A percentile compares a stretch with the other conserved stretches of the same genome.
These are phyloP conservation scores for Drosophila guanche DNA, from an alignment of 1,140 invertebrate species.

Conservation along the genomic window DNA sequence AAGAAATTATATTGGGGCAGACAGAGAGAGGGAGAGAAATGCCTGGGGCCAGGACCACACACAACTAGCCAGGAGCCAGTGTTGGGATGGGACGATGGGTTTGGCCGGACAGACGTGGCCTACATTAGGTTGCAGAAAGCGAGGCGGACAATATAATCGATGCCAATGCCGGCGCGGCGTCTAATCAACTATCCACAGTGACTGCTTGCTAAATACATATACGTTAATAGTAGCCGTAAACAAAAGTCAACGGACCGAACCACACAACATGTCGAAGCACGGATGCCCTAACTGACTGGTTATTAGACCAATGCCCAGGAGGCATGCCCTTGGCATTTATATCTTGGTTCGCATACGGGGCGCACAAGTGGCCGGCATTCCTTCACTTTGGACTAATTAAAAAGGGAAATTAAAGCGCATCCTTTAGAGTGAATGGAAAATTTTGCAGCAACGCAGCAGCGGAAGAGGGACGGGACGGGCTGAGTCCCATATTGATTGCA, in stretches of 20 bases:
- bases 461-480: constrained; percentile 19
- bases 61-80: not conserved
- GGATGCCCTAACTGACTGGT: constrained; percentile 17
- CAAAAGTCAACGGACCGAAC: constrained; percentile 13
- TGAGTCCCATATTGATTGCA: constrained; percentile 26
- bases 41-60: too few relatives aligned
- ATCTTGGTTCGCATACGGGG: too few relatives aligned
- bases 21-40: too few relatives aligned
- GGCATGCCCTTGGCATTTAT: constrained; percentile 24
- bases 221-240: constrained; percentile 47
- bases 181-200: constrained; percentile 39
- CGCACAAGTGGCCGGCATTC: too few relatives aligned
- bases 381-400: constrained; percentile 38
- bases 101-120: constrained; percentile 32
- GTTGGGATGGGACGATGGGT: constrained; percentile 12
- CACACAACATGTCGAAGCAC: constrained; percentile 29
- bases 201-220: constrained; percentile 32
- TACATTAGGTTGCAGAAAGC: constrained; percentile 28
- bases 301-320: not conserved
- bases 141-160: constrained; percentile 60
- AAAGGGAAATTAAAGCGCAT: constrained; percentile 39
- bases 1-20: constrained; percentile 1
- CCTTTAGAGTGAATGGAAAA: constrained; percentile 24
- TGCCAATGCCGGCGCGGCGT: constrained; percentile 51
- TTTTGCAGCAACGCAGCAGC: constrained; percentile 6